Percentiles rank a stretch among this genome's conserved stretches.
phyloP scores from a whole-genome alignment of 2,888 invertebrate genomes.

The Rhaphigaster nebulosa region DNA sequence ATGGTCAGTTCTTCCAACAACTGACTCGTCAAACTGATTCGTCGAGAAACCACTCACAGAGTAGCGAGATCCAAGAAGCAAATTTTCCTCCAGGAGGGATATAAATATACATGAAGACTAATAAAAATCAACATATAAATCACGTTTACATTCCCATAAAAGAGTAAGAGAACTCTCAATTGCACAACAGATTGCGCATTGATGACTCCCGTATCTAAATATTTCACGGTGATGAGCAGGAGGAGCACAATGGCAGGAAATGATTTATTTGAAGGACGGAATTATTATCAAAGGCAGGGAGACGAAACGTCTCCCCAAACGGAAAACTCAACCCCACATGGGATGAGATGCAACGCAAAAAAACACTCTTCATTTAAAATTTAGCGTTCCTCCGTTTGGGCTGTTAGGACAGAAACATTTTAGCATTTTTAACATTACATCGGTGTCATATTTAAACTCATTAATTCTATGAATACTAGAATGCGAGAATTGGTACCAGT shows the following conservation, averaged over 20 bases:
- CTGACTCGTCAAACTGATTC: too few species aligned
- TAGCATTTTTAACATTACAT: too few species aligned
- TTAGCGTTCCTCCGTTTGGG: too few species aligned
- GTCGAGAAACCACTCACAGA: too few species aligned
- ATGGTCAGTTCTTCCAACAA: too few species aligned
- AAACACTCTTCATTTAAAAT: too few species aligned
- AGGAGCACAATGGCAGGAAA: slow-evolving; percentile 5
- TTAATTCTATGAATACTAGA: too few species aligned
- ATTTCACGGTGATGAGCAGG: slow-evolving; percentile 18
- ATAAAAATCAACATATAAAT: not conserved
- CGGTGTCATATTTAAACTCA: too few species aligned
- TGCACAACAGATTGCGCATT: slow-evolving; percentile 23
- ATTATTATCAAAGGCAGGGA: not conserved
- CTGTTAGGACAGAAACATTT: too few species aligned
- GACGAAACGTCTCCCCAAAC: not conserved
- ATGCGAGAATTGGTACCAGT: too few species aligned
- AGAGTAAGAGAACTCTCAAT: not conserved
- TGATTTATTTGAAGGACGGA: slow-evolving; percentile 30
- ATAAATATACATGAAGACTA: not conserved
- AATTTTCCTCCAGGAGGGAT: too few species aligned
- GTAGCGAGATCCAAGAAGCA: too few species aligned
- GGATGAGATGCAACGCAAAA: not conserved
- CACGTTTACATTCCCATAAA: not conserved
- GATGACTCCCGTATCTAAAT: slow-evolving; percentile 20
- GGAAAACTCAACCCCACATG: not conserved